A percentile compares a stretch with the other conserved stretches of the same genome.
phyloP scores from a whole-genome alignment of 2,113 vertebrate species.

The Pongo pygmaeus region DNA sequence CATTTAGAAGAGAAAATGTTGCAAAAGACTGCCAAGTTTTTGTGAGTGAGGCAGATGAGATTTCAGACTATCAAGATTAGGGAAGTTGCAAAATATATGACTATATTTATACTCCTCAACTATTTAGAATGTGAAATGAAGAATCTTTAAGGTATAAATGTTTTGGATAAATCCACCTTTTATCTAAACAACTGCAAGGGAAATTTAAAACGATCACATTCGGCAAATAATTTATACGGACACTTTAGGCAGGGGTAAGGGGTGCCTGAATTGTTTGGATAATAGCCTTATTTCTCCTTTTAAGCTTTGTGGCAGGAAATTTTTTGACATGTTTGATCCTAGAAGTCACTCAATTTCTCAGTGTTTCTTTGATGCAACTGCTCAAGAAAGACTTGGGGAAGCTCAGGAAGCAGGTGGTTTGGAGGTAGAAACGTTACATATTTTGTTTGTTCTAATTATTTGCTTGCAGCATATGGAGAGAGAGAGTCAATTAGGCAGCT shows the following conservation, averaged over 20 bases:
- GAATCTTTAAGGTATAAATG: neutral
- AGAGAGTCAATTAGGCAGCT: slow-evolving; percentile 61
- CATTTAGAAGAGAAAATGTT: neutral
- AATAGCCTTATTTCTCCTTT: slow-evolving; percentile 20
- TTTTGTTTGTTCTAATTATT: slow-evolving; percentile 71
- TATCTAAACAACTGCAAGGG: neutral
- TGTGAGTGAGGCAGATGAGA: neutral
- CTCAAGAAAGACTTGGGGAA: slow-evolving; percentile 4
- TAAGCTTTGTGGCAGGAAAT: neutral
- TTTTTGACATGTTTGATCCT: slow-evolving; percentile 27
- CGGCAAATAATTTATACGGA: slow-evolving; percentile 18
- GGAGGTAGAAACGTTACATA: slow-evolving; percentile 47
- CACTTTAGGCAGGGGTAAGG: neutral
- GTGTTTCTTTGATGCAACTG: slow-evolving; percentile 3
- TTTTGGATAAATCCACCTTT: neutral
- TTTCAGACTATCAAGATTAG: neutral
- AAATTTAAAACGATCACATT: neutral
- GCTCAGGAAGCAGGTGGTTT: slow-evolving; percentile 50
- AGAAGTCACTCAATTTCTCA: neutral
- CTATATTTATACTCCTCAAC: neutral
- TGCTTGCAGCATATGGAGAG: slow-evolving; percentile 43
- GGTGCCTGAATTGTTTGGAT: neutral
- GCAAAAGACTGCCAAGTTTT: neutral
- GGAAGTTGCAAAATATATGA: neutral
- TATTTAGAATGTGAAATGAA: neutral